Conservation (phyloP, 2,888 invertebrate genomes). For the Himalopsyche kuldschensis region DNA sequence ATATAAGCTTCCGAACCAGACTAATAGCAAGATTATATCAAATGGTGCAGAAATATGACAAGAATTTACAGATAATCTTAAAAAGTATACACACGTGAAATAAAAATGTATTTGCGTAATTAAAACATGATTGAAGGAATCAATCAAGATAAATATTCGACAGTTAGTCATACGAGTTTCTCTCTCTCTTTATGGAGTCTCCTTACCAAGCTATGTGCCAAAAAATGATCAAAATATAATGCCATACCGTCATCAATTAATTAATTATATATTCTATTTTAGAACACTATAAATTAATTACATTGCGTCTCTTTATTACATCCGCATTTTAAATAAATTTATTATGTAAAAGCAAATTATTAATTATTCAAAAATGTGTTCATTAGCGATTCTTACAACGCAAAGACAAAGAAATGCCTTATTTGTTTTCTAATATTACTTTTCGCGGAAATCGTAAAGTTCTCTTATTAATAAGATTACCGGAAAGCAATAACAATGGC, state of each 20-base stretch:
- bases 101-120: too few relatives aligned
- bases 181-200: too few relatives aligned
- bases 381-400: background rate
- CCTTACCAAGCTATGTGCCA: too few relatives aligned
- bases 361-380: background rate
- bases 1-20: too few relatives aligned
- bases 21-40: too few relatives aligned
- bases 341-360: background rate
- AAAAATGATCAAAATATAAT: too few relatives aligned
- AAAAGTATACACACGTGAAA: too few relatives aligned
- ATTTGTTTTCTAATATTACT: background rate
- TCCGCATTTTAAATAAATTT: background rate
- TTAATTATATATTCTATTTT: background rate
- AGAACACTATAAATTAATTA: background rate
- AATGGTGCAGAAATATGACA: too few relatives aligned
- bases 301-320: background rate
- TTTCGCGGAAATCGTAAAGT: background rate
- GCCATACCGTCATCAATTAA: background rate
- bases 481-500: background rate
- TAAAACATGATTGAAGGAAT: too few relatives aligned
- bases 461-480: background rate
- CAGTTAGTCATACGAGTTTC: too few relatives aligned
- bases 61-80: too few relatives aligned
- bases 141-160: too few relatives aligned
- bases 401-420: background rate